Base-by-base conservation (phyloP, 2,797 vertebrate species). In the Falco rusticolus region DNA sequence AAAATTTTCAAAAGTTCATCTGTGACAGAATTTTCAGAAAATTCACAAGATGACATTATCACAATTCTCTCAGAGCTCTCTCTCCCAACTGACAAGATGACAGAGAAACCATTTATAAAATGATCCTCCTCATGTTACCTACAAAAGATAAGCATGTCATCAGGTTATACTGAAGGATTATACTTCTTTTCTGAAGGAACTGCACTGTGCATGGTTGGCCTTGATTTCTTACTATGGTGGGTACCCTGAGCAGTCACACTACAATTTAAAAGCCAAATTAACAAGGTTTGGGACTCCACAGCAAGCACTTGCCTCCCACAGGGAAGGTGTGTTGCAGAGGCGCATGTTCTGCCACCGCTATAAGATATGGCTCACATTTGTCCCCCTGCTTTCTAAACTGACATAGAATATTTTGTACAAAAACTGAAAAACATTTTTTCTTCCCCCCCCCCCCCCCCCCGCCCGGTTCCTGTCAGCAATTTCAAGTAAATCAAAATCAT, bases 261-360 rank as follows among this genome's bases (percentile, higher is more conserved):
- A 19, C 59, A 56, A 39, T 39, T 80, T 51, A 51, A 64, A 71
- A 85, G 63, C 22, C 33, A 64, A n/a, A 90, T 63, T 80, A 16
- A 54, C 0, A 2, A 70, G 18, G 16, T 25, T 17, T 83, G 69
- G 76, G 78, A 74, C 37, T 47, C 28, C 61, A 64, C 28, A 75
- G 39, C 0, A 0, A 74, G 34, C 0, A 0, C 15, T n/a, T 25
- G 8, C 33, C 15, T 18, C 59, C n/a, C 20, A 24, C 16, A 19
- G 56, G 1, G 6, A 22, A 81, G 39, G 43, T 26, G 34, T 50
- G n/a, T 48, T 21, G 47, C 20, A 54, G 34, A 92, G 45, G 26
- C 28, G 48, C 20, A 0, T 10, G 34, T n/a, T 59, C 69, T 74
- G 53, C 11, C 61, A 37, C 28, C 33, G 24, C 16, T 29, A 3